These are phyloP conservation scores for Augochlorella aurata DNA, from an alignment of 2,888 invertebrate species.

Conservation along the genomic window DNA sequence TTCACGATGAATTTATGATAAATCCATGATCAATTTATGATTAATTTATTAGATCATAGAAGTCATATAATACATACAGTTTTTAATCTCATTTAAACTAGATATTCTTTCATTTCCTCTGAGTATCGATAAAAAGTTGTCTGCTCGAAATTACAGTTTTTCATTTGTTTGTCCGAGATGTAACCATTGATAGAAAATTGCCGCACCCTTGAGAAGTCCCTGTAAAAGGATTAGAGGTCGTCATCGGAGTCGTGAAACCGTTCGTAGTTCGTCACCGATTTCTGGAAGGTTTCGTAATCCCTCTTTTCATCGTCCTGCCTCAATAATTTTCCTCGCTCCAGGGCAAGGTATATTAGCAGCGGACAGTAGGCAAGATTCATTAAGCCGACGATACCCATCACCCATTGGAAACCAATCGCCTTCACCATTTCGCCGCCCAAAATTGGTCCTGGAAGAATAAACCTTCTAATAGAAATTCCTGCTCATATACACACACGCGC, in stretches of 20 bases:
- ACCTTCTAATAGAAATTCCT: background rate
- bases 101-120: background rate
- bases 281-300: slow-evolving; percentile 73
- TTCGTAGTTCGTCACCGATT: slow-evolving; percentile 68
- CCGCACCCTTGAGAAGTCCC: background rate
- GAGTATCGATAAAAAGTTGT: background rate
- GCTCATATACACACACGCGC: background rate
- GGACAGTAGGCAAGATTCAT: slow-evolving; percentile 88
- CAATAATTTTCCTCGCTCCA: slow-evolving; percentile 70
- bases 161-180: background rate
- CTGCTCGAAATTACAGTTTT: background rate
- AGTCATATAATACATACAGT: background rate
- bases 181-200: background rate
- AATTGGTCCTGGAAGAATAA: slow-evolving; percentile 86
- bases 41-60: too few species aligned
- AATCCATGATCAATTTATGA: too few species aligned
- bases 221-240: slow-evolving; percentile 68
- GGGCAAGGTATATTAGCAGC: slow-evolving; percentile 83
- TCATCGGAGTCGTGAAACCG: slow-evolving; percentile 78
- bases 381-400: slow-evolving; percentile 88
- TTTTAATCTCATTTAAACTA: background rate
- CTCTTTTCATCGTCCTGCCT: slow-evolving; percentile 62
- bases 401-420: slow-evolving; percentile 88
- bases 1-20: too few species aligned
- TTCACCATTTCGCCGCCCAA: slow-evolving; percentile 88